Conservation (phyloP, 2,113 vertebrate genomes). For the Ceyx margarethae region DNA sequence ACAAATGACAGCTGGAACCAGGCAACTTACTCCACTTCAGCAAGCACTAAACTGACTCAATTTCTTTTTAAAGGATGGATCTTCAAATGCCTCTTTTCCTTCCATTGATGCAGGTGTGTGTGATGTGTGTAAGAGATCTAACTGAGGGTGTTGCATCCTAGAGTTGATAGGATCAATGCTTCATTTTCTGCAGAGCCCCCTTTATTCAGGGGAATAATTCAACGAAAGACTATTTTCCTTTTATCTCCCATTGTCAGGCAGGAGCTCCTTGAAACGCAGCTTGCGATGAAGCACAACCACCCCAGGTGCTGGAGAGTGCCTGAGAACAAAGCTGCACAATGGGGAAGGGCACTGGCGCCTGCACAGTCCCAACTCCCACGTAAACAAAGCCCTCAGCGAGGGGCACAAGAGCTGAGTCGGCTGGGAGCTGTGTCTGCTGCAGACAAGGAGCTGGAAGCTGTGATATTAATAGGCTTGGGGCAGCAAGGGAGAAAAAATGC, state of each 20-base stretch:
- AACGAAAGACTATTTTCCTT: conserved; percentile 58
- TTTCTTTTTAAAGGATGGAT: conserved; percentile 39
- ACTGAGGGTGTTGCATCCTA: conserved; percentile 31
- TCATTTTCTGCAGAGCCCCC: conserved; percentile 62
- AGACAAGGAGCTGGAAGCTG: neutral
- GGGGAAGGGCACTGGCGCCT: conserved; percentile 21
- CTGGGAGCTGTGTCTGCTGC: neutral
- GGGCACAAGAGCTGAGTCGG: conserved; percentile 7
- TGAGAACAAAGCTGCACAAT: conserved; percentile 52
- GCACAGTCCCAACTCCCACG: neutral
- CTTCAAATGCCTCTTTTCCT: conserved; percentile 51
- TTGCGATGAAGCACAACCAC: conserved; percentile 33
- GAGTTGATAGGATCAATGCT: conserved; percentile 62
- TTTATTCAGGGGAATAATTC: conserved; percentile 64
- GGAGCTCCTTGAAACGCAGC: conserved; percentile 52
- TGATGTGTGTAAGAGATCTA: conserved; percentile 66
- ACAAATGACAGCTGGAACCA: conserved; percentile 55
- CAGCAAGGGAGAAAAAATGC: conserved; percentile 8
- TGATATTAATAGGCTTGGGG: conserved; percentile 6
- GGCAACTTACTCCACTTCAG: conserved; percentile 55
- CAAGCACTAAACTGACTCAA: conserved; percentile 57
- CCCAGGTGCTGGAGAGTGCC: conserved; percentile 58
- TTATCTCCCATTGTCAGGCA: conserved; percentile 65
- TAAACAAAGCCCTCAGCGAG: conserved; percentile 52
- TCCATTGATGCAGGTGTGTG: conserved; percentile 57